Evolutionary conservation across 2,888 invertebrate genomes (phyloP).

Genomic region (Galerucella nymphaeae): DNA sequence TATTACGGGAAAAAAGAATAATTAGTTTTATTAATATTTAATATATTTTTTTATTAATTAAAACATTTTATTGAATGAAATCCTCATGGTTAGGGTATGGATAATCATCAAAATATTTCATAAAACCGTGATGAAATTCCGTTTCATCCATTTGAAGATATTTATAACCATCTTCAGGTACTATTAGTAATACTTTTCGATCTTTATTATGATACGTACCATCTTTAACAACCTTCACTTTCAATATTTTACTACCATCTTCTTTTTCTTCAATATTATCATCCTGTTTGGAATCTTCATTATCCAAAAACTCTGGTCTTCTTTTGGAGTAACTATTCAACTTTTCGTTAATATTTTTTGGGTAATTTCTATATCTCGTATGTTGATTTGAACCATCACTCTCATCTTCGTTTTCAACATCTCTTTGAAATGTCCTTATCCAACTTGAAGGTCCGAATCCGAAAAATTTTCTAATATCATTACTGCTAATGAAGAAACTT

Average conservation of each 20-base stretch:
- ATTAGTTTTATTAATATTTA: background rate
- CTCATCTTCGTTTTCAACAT: conserved; percentile 8
- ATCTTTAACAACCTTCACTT: conserved; percentile 13
- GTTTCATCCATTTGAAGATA: background rate
- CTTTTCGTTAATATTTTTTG: conserved; percentile 21
- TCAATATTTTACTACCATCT: background rate
- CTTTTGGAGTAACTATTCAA: background rate
- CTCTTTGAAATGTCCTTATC: conserved; percentile 1
- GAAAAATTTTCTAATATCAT: conserved; percentile 22
- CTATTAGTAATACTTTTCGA: conserved; percentile 1
- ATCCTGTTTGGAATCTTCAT: conserved; percentile 13
- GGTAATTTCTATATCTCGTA: background rate
- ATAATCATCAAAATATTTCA: conserved; percentile 16
- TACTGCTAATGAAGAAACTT: conserved; percentile 14
- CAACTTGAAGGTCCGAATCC: conserved; percentile 13
- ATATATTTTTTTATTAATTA: background rate
- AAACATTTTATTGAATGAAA: background rate
- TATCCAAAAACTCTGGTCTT: conserved; percentile 11
- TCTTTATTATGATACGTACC: background rate
- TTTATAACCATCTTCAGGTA: background rate
- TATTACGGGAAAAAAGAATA: background rate
- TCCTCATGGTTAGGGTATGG: background rate
- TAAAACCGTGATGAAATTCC: background rate
- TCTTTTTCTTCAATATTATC: conserved; percentile 7
- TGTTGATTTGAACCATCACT: background rate